Evolutionary conservation across 2,888 invertebrate genomes (phyloP).

Genomic region (Nemurella pictetii): DNA sequence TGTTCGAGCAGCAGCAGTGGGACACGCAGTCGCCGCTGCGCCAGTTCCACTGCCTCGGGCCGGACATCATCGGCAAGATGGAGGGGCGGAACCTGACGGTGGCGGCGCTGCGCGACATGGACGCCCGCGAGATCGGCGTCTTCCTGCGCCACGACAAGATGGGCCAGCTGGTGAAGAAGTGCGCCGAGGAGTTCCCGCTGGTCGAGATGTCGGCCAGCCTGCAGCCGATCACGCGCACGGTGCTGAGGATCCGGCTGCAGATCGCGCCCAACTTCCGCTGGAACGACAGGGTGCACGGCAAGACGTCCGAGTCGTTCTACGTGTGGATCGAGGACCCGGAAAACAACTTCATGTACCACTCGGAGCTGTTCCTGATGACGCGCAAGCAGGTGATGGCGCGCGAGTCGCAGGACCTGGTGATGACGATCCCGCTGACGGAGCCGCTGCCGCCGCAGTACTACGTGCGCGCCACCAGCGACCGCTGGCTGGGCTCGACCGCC

Average conservation of each 20-base stretch:
- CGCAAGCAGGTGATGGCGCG: constrained; percentile 59
- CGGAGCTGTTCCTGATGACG: constrained; percentile 85
- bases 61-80: constrained; percentile 78
- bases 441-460: constrained; percentile 92
- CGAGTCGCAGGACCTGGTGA: constrained; percentile 82
- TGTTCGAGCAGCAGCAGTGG: constrained; percentile 93
- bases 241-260: constrained; percentile 78
- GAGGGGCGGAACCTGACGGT: constrained; percentile 73
- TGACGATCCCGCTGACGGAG: constrained; percentile 93
- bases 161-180: constrained; percentile 77
- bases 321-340: constrained; percentile 98
- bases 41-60: constrained; percentile 79
- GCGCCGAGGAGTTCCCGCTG: constrained; percentile 82
- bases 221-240: constrained; percentile 95
- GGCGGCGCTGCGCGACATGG: constrained; percentile 82
- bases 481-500: constrained; percentile 69
- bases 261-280: constrained; percentile 77
- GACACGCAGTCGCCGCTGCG: constrained; percentile 80
- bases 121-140: constrained; percentile 80
- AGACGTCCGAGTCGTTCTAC: constrained; percentile 89
- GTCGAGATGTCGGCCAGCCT: constrained; percentile 81
- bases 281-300: constrained; percentile 90
- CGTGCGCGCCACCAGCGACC: constrained; percentile 83
- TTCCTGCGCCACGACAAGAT: constrained; percentile 75
- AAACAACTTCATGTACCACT: constrained; percentile 92